Evolutionary conservation across 2,113 vertebrate genomes (phyloP).

Genomic region (Etheostoma cragini): DNA sequence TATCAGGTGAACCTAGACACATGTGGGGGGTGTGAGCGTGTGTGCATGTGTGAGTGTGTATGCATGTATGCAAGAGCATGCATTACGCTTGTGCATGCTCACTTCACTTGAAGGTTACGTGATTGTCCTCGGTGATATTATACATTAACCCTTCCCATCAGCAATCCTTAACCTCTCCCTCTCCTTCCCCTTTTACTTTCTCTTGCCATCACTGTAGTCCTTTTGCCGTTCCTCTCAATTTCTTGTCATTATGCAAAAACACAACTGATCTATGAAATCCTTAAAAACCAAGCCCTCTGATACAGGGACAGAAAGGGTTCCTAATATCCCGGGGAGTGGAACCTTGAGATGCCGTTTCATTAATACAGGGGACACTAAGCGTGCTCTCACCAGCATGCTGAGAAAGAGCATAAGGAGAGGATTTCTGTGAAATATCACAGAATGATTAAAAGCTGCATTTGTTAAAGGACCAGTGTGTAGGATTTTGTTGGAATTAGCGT

Average conservation of each 20-base stretch:
- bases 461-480: neutral
- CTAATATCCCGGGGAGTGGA: slow-evolving; percentile 7
- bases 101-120: slow-evolving; percentile 60
- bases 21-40: neutral
- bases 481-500: no score
- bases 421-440: slow-evolving; percentile 19
- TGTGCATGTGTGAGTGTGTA: neutral
- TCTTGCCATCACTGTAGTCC: neutral
- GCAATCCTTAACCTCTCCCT: neutral
- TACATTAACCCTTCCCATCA: slow-evolving; percentile 35
- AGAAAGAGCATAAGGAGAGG: neutral
- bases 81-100: neutral
- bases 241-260: slow-evolving; percentile 29
- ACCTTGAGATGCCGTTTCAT: slow-evolving; percentile 22
- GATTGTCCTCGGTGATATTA: slow-evolving; percentile 42
- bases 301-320: neutral
- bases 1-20: slow-evolving; percentile 22
- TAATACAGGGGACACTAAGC: slow-evolving; percentile 12
- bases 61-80: neutral
- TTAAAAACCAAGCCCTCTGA: slow-evolving; percentile 3
- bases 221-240: slow-evolving; percentile 20
- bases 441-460: slow-evolving; percentile 6
- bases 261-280: slow-evolving; percentile 29
- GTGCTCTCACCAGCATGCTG: slow-evolving; percentile 1
- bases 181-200: neutral